Evolutionary conservation across 2,888 invertebrate species (phyloP), one percentile per base, ranked within the genome.

Genomic region (Pherbina coryleti): DNA sequence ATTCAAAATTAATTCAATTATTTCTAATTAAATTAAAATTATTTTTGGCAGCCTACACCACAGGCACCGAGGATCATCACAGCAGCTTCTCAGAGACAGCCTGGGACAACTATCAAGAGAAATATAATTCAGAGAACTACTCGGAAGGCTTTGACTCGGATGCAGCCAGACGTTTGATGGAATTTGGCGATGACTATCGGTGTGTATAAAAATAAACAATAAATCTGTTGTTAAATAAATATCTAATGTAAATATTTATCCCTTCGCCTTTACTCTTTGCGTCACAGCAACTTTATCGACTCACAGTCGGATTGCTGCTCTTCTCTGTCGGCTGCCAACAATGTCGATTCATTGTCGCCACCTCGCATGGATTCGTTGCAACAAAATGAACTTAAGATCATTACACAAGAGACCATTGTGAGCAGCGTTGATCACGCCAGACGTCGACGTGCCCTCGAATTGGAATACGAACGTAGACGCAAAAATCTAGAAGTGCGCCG

Each of bases 41-140:
- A 71, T 37, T 60, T 25, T 31, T 31, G 66, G 53, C 76, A 89
- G 94, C 93, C 86, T 91, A 91, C 79, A 92, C 92, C 0, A 92
- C 92, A 11, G 92, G 93, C 31, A 92, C 93, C 0, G 95, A 95
- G 87, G 94, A 94, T 86, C 94, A 94, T 83, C 88, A 89, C 71
- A 93, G 94, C 85, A 96, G 95, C 86, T 93, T 96, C 88, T 96
- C 96, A 0, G 97, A 97, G 89, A 95, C 96, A 85, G 96, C 97
- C 69, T 98, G 98, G 98, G 98, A 98, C 90, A 96, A 95, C 90
- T 98, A 97, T 91, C 97, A 97, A 95, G 97, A 97, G 89, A 97
- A 96, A 90, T 97, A 97, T 90, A 93, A 95, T 89, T 96, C 96
- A 57, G 97, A 97, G 88, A 93, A 95, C 34, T 97, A 97, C 89